Percentiles rank a stretch among this genome's conserved stretches.
Evolutionary conservation across 2,888 invertebrate species (phyloP).

Genomic region (Xestia c-nigrum): DNA sequence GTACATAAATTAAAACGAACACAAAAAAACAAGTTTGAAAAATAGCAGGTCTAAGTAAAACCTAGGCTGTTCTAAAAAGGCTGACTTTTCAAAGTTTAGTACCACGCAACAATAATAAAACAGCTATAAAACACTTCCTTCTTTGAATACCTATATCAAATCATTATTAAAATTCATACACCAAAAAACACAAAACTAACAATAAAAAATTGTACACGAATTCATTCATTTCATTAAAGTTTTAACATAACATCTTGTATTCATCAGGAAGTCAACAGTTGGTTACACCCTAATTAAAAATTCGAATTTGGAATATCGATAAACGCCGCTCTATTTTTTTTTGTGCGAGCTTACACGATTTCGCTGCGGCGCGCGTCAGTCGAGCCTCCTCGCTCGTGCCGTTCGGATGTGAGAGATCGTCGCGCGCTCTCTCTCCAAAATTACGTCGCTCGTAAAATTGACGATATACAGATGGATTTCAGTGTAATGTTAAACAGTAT

Average conservation of each 20-base stretch:
- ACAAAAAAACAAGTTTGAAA: conserved; percentile 10
- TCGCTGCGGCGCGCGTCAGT: conserved; percentile 71
- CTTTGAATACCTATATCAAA: background rate
- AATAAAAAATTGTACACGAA: conserved; percentile 13
- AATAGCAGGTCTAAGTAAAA: background rate
- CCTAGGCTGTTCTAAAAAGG: background rate
- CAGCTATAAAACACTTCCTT: conserved; percentile 2
- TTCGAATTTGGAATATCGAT: conserved; percentile 72
- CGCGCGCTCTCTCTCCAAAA: conserved; percentile 47
- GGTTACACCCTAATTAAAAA: conserved; percentile 66
- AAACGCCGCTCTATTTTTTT: conserved; percentile 70
- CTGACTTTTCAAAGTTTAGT: background rate
- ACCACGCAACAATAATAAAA: conserved; percentile 24
- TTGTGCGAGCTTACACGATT: conserved; percentile 62
- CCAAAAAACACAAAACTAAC: background rate
- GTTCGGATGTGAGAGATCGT: conserved; percentile 40
- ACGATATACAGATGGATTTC: conserved; percentile 74
- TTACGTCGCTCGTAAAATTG: conserved; percentile 73
- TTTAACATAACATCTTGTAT: conserved; percentile 25
- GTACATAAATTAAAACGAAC: background rate
- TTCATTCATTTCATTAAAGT: conserved; percentile 22
- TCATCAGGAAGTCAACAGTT: conserved; percentile 56
- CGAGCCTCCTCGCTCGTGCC: conserved; percentile 71
- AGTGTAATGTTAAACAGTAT: conserved; percentile 69
- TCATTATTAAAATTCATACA: conserved; percentile 15